phyloP scores from a whole-genome alignment of 2,797 vertebrate genomes.

The Poecilia wingei region DNA sequence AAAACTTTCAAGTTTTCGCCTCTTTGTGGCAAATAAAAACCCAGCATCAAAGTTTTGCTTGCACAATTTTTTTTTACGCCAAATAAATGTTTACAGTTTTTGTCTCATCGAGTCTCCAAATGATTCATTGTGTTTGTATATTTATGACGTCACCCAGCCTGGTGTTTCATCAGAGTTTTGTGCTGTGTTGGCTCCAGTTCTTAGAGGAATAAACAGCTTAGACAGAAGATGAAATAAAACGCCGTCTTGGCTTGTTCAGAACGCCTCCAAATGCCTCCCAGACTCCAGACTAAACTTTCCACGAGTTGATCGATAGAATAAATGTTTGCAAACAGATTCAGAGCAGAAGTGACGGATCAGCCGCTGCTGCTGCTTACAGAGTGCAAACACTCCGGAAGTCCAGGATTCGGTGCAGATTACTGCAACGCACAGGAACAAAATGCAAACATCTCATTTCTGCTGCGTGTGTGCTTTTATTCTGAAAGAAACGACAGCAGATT shows the following conservation, averaged over 20 bases:
- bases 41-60: too few relatives aligned
- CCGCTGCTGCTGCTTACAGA: background rate
- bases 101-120: too few relatives aligned
- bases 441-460: too few relatives aligned
- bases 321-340: background rate
- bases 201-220: background rate
- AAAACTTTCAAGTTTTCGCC: too few relatives aligned
- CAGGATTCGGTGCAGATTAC: background rate
- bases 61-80: too few relatives aligned
- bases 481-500: background rate
- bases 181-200: background rate
- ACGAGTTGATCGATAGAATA: background rate
- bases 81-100: too few relatives aligned
- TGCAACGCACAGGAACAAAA: background rate
- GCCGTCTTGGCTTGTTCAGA: background rate
- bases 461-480: background rate
- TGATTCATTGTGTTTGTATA: background rate
- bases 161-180: background rate
- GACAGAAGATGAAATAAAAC: too few relatives aligned
- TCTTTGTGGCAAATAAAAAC: too few relatives aligned
- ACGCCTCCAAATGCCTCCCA: background rate
- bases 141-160: background rate
- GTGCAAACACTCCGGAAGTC: background rate
- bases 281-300: background rate
- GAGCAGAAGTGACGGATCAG: background rate